A percentile compares a stretch with the other conserved stretches of the same genome.
Conservation (phyloP, 2,113 vertebrate species). For the Passer domesticus region DNA sequence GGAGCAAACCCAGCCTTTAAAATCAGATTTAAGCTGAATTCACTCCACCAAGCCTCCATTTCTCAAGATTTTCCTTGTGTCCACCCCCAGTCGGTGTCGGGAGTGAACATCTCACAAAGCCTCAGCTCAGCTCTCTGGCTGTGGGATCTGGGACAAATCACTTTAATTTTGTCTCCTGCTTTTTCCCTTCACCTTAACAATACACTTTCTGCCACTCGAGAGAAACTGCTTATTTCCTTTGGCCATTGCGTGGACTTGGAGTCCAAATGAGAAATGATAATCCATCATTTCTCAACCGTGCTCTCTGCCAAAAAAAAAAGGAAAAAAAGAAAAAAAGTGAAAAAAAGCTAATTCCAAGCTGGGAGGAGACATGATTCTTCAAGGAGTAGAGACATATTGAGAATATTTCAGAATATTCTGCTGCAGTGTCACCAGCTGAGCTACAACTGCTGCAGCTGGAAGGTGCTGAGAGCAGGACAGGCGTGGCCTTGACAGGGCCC, state of each 20-base stretch:
- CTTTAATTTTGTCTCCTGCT: background rate
- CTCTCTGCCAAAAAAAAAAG: background rate
- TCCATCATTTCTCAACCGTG: background rate
- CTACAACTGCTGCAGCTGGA: background rate
- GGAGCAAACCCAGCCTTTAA: background rate
- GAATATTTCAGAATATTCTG: background rate
- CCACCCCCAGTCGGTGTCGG: accelerated
- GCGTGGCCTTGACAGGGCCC: accelerated
- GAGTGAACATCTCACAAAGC: background rate
- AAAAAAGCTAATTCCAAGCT: background rate
- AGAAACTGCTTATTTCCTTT: background rate
- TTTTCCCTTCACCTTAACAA: background rate
- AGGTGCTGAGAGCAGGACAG: background rate
- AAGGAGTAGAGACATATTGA: background rate
- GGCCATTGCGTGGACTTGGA: background rate
- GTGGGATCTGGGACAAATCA: background rate
- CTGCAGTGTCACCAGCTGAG: background rate
- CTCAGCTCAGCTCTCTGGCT: background rate
- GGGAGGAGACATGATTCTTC: background rate
- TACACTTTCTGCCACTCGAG: background rate
- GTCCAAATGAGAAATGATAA: background rate
- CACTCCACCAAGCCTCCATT: no score
- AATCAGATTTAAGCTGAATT: background rate
- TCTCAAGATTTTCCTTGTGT: background rate
- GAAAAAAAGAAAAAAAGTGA: no score